Base-by-base conservation (phyloP, 1,140 invertebrate species). In the Hycleus cichorii region DNA sequence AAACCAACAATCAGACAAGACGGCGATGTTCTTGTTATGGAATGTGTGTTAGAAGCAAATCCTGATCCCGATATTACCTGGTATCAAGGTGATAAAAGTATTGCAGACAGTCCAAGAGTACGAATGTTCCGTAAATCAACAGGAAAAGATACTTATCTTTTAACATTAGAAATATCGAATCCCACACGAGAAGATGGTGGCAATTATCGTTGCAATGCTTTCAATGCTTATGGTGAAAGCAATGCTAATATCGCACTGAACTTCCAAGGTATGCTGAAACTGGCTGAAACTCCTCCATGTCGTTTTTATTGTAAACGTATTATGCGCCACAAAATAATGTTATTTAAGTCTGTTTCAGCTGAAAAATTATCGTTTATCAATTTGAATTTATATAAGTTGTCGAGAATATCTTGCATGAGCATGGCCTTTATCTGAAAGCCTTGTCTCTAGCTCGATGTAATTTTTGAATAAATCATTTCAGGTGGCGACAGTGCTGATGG, bases 181-280 rank as follows among this genome's bases (percentile, higher is more conserved):
- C 96, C 97, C 26, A 93, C 90, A 50, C 88, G 88, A 70, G 88
- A 90, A 70, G 97, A 99, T 76, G 95, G 95, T 65, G 97, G 97
- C 59, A 93, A 95, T 76, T 99, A 98, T 79, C 86, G 95, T 71
- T 98, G 95, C 82, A 98, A 97, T 77, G 97, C 96, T 58, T 91
- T 95, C 79, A 99, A 99, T 85, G 86, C 89, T 75, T 90, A 89
- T 75, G 97, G 97, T 75, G 96, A 99, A 83, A 97, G 93, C 77
- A 99, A 98, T 83, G 97, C 97, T 65, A 99, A 98, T 81, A 98
- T 99, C 80, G 93, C 95, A 66, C 87, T 99, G 65, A 99, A 99
- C 77, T 97, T 98, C 82, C 91, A 95, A 92, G 93, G 93, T 94
- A 92, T 81, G 77, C 76, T 59, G 60, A 52, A 59, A 57, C 46